Conservation (phyloP, 2,888 invertebrate species). For the Chrysolina americana region DNA sequence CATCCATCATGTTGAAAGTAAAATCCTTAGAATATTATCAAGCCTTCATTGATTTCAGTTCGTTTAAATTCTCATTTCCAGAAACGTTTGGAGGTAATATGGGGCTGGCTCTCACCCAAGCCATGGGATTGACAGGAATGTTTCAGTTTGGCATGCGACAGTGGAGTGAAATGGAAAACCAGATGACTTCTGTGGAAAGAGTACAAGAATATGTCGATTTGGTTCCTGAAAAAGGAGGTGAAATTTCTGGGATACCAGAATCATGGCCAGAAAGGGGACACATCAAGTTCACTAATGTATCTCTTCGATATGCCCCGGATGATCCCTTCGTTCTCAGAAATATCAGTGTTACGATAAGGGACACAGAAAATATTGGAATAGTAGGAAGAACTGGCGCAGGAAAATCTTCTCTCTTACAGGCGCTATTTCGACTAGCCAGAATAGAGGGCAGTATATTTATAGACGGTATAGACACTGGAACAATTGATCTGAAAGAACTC, state of each 20-base stretch:
- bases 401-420: constrained; percentile 82
- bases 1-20: too few relatives aligned
- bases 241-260: constrained; percentile 70
- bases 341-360: constrained; percentile 77
- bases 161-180: constrained; percentile 73
- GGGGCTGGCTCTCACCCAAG: constrained; percentile 66
- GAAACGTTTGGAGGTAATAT: constrained; percentile 65
- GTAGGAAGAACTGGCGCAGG: constrained; percentile 89
- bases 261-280: constrained; percentile 82
- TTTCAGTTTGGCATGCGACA: constrained; percentile 88
- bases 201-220: constrained; percentile 85
- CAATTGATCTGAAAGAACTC: constrained; percentile 80
- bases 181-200: constrained; percentile 93
- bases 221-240: constrained; percentile 70
- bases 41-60: too few relatives aligned
- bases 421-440: constrained; percentile 85
- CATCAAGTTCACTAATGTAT: constrained; percentile 78
- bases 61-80: constrained; percentile 45
- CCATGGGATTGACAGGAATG: constrained; percentile 70
- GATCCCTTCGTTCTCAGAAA: constrained; percentile 83
- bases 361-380: constrained; percentile 82
- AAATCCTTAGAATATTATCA: too few relatives aligned
- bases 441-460: constrained; percentile 84
- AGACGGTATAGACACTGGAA: constrained; percentile 80
- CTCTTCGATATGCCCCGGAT: constrained; percentile 79